These are phyloP conservation scores for Lasioglossum pauxillum DNA, from an alignment of 2,888 invertebrate genomes.

Conservation along the genomic window DNA sequence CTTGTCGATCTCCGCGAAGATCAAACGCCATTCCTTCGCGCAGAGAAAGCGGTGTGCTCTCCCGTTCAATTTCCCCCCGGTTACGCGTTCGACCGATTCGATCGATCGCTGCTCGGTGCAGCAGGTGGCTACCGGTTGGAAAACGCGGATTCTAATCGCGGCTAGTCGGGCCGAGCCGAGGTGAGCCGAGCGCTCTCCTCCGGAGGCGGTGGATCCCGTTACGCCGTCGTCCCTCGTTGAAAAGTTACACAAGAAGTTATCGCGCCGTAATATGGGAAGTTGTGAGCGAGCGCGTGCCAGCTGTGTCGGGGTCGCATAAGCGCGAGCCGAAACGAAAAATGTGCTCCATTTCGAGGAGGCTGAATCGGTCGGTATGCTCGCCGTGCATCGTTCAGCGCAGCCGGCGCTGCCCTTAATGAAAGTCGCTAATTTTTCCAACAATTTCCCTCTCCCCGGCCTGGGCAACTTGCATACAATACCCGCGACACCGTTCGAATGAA, in stretches of 20 bases:
- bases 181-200: background rate
- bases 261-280: constrained; percentile 49
- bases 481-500: constrained; percentile 45
- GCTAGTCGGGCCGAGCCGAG: background rate
- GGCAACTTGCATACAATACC: background rate
- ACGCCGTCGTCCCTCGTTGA: constrained; percentile 62
- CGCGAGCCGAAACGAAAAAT: constrained; percentile 5
- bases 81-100: constrained; percentile 31
- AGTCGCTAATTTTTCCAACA: constrained; percentile 43
- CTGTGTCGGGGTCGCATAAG: constrained; percentile 24
- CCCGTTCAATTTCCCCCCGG: constrained; percentile 36
- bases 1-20: background rate
- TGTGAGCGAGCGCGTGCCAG: constrained; percentile 44
- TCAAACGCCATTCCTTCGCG: background rate
- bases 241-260: constrained; percentile 69
- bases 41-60: constrained; percentile 40
- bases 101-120: constrained; percentile 9
- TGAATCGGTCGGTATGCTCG: background rate
- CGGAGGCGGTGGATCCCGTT: constrained; percentile 46
- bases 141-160: constrained; percentile 63
- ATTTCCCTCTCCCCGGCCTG: background rate
- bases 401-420: constrained; percentile 31
- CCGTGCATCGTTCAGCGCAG: background rate
- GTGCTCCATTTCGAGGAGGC: background rate
- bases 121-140: constrained; percentile 24